Base-by-base conservation (phyloP, 2,888 invertebrate genomes). In the Caenorhabditis becei region DNA sequence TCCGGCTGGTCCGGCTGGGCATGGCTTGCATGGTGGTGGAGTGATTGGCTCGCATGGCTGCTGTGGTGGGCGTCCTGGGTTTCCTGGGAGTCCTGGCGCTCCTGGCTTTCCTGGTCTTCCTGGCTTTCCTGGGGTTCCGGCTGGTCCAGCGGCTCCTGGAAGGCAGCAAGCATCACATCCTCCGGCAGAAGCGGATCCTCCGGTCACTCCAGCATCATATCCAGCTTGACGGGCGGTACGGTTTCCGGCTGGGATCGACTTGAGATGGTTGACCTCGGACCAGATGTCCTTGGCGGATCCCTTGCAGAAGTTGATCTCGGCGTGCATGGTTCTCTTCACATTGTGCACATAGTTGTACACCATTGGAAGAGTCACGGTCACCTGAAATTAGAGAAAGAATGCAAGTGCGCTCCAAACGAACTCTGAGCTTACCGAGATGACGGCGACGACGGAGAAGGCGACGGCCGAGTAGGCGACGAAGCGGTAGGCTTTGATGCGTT, bases 161-260 rank as follows among this genome's bases (percentile, higher is more conserved):
- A 89, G 78, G 79, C 89, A 89, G 82, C 89, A 89, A 54, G 85
- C 85, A 53, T 85, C 86, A 72, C 89, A 89, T 20, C 81, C 83
- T 67, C 80, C 80, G 32, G 72, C 82, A 32, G 75, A 71, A 47
- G 71, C 80, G 35, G 72, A 53, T 70, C 77, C 80, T 77, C 83
- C 83, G 56, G 58, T 66, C 26, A 80, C 82, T 69, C 77, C 84
- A 37, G 77, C 78, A 41, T 80, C 83, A 47, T 84, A 84, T 56
- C 85, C 85, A 35, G 85, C 80, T 69, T 87, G 87, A 84, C 87
- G 87, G 79, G 87, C 84, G 69, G 87, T 87, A 66, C 87, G 69
- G 83, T 87, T 87, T 53, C 78, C 77, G 62, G 83, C 65, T 44
- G 85, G 85, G 18, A 84, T 71, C 49, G 72, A 59, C 81, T 87